phyloP scores from a whole-genome alignment of 2,797 vertebrate species.

The Crypturellus tataupa region DNA sequence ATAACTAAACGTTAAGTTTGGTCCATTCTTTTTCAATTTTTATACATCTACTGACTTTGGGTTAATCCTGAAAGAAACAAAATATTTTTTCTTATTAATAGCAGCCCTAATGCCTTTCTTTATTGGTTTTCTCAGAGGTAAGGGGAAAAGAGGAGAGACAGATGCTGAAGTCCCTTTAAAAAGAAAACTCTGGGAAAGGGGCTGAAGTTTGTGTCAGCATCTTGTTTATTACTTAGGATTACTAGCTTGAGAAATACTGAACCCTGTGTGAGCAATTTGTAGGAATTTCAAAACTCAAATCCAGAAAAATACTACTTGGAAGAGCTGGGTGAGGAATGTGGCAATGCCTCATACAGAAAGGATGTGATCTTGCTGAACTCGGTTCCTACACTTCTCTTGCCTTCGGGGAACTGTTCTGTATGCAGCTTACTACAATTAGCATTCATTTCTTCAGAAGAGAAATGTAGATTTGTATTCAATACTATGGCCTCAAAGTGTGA shows the following conservation, averaged over 20 bases:
- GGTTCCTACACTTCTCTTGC: background rate
- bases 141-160: background rate
- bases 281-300: slow-evolving; percentile 84
- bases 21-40: background rate
- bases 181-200: slow-evolving; percentile 32
- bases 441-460: background rate
- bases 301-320: slow-evolving; percentile 89
- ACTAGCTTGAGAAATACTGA: background rate
- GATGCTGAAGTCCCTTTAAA: slow-evolving; percentile 60
- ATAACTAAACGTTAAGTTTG: background rate
- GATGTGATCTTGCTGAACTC: background rate
- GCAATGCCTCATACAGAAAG: background rate
- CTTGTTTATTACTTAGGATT: slow-evolving; percentile 1
- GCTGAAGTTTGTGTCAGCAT: background rate
- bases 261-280: slow-evolving; percentile 84
- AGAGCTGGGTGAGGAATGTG: slow-evolving; percentile 77
- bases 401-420: background rate
- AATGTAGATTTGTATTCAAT: background rate
- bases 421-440: background rate
- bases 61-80: slow-evolving; percentile 3
- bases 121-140: slow-evolving; percentile 29
- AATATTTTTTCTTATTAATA: background rate
- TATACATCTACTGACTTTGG: background rate
- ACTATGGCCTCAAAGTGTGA: background rate
- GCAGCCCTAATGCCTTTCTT: background rate